Conservation (phyloP, 2,113 vertebrate species). For the Chauna torquata region DNA sequence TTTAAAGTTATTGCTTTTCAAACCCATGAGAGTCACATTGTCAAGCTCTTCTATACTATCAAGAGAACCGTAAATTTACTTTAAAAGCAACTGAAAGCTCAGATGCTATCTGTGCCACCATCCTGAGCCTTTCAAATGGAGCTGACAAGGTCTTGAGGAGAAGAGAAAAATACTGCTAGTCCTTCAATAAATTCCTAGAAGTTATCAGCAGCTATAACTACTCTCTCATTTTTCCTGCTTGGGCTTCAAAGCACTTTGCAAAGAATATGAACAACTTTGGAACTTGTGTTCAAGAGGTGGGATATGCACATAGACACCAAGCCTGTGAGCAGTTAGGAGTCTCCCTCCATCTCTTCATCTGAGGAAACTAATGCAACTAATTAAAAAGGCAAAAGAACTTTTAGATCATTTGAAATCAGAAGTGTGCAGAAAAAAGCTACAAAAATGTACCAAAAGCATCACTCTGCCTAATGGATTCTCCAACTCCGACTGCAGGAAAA, state of each 20-base stretch:
- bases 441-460: background rate
- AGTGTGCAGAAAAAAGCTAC: background rate
- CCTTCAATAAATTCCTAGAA: background rate
- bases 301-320: accelerated
- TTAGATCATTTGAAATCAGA: background rate
- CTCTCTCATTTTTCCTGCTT: background rate
- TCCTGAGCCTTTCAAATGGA: background rate
- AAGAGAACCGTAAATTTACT: background rate
- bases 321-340: background rate
- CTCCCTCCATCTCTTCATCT: background rate
- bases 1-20: background rate
- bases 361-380: background rate
- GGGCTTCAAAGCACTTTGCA: background rate
- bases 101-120: background rate
- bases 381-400: background rate
- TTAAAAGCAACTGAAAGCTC: background rate
- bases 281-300: background rate
- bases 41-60: background rate
- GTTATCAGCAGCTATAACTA: background rate
- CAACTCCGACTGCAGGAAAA: background rate
- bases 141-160: background rate
- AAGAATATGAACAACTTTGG: background rate
- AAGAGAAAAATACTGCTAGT: background rate
- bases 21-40: background rate
- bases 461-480: background rate